Evolutionary conservation across 2,888 invertebrate species (phyloP).

Genomic region (Ganaspis brasiliensis): DNA sequence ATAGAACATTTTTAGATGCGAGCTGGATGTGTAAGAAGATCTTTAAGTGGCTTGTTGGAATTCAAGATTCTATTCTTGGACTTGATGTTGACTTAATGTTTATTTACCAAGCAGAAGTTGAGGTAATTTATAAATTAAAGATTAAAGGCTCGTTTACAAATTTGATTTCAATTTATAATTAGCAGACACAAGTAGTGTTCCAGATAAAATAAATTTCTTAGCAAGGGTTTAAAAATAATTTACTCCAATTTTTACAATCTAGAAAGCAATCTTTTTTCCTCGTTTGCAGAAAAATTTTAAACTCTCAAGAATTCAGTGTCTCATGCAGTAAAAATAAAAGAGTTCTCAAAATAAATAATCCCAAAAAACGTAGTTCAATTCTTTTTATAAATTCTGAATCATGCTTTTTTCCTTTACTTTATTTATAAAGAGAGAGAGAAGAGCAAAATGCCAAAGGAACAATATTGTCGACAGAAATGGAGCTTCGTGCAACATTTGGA

Average conservation of each 20-base stretch:
- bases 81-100: neutral
- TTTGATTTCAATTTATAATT: neutral
- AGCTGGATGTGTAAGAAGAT: neutral
- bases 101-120: constrained; percentile 3
- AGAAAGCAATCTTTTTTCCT: no score
- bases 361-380: neutral
- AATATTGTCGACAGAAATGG: constrained; percentile 16
- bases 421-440: neutral
- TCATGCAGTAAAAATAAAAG: neutral
- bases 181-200: neutral
- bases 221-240: no score
- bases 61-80: constrained; percentile 38
- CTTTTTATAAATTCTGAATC: constrained; percentile 36
- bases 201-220: neutral
- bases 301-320: neutral
- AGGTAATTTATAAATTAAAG: constrained; percentile 6
- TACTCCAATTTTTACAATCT: no score
- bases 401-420: neutral
- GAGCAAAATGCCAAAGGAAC: neutral
- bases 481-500: neutral
- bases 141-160: neutral
- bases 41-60: neutral
- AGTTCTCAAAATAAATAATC: constrained; percentile 8
- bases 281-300: no score
- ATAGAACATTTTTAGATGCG: constrained; percentile 10